Percentiles rank a stretch among this genome's conserved stretches.
These are phyloP conservation scores for Mungos mungo DNA, from an alignment of 2,113 vertebrate genomes.

Conservation along the genomic window DNA sequence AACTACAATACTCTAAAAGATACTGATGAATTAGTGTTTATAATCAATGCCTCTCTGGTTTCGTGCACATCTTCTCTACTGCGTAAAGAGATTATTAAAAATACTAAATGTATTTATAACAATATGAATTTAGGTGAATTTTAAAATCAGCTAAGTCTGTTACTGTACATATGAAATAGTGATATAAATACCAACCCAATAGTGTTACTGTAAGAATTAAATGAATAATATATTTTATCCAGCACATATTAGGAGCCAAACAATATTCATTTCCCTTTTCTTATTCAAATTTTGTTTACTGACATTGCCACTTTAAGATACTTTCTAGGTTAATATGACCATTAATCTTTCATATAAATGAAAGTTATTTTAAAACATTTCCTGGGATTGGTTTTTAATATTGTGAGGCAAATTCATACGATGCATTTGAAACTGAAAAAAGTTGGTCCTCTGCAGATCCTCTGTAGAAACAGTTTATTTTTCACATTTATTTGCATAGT, in stretches of 20 bases:
- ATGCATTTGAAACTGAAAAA: not conserved
- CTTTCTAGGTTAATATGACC: not conserved
- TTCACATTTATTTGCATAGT: not conserved
- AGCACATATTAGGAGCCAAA: not conserved
- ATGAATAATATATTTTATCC: not conserved
- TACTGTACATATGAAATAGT: not conserved
- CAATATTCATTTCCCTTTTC: not conserved
- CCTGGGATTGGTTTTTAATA: not conserved
- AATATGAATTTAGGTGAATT: not conserved
- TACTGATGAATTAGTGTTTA: not conserved
- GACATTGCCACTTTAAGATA: not conserved
- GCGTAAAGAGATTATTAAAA: not conserved
- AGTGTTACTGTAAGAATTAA: not conserved
- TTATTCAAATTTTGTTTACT: not conserved
- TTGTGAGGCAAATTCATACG: not conserved
- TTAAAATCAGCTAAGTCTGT: not conserved
- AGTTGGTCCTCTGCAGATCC: not conserved
- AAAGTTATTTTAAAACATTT: constrained; percentile 11
- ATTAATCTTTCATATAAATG: not conserved
- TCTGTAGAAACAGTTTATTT: not conserved
- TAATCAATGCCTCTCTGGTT: not conserved
- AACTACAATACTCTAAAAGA: not conserved
- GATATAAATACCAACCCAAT: not conserved
- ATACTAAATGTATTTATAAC: not conserved
- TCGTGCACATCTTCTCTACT: not conserved